phyloP scores from a whole-genome alignment of 2,113 vertebrate species.

The Rattus norvegicus region DNA sequence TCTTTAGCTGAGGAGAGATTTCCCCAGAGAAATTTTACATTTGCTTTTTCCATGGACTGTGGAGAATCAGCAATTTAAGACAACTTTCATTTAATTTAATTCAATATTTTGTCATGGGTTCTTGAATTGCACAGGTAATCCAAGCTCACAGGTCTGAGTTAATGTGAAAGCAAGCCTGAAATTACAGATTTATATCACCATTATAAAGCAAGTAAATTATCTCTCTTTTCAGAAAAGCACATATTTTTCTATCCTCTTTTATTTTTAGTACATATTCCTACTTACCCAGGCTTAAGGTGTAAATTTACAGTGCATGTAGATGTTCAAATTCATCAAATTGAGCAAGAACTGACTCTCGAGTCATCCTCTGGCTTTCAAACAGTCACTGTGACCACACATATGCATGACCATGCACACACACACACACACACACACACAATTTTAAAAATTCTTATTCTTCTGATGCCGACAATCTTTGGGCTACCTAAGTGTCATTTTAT shows the following conservation, averaged over 20 bases:
- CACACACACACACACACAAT: background rate
- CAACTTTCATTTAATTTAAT: constrained; percentile 55
- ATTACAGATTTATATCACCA: background rate
- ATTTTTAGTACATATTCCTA: background rate
- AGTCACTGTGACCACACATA: background rate
- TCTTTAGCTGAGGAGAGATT: background rate
- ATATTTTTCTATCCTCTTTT: background rate
- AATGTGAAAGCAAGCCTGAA: background rate
- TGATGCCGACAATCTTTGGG: background rate
- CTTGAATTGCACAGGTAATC: background rate
- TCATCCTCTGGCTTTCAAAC: background rate
- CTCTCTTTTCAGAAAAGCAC: background rate
- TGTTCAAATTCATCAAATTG: background rate
- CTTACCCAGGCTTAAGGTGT: background rate
- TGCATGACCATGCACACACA: background rate
- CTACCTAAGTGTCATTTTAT: background rate
- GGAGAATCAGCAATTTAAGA: background rate
- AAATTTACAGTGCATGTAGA: background rate
- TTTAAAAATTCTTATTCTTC: background rate
- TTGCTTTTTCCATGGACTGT: constrained; percentile 10
- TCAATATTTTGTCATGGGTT: background rate
- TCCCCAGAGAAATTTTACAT: background rate
- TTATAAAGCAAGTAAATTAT: background rate
- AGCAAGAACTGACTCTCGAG: background rate
- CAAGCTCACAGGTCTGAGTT: constrained; percentile 24